Evolutionary conservation across 2,113 vertebrate species (phyloP), one percentile per base, ranked within the genome.

Genomic region (Centrocercus urophasianus): DNA sequence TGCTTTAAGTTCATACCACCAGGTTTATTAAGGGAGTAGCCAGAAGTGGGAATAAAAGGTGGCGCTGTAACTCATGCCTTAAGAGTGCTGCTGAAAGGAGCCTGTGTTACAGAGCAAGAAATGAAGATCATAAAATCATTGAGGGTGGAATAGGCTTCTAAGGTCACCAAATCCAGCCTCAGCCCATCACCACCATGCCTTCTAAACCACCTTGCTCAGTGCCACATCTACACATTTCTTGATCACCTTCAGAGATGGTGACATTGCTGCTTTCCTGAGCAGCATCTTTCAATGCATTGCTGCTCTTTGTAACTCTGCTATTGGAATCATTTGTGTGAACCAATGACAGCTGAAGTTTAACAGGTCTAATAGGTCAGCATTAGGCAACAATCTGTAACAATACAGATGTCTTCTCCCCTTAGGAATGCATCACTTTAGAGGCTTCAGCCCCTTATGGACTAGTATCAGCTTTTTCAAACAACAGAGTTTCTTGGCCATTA

Each of bases 241-340:
- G 27, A 54, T 28, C 52, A 30, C 5, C 27, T 30, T 27, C 15
- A 6, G 27, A 54, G 52, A 28, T 54, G 52, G 5, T 54, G 52
- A 6, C 52, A 30, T 13, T 16, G 12, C 27, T 6, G 15, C 25
- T 54, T 17, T 54, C 52, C 27, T 54, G 52, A 14, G 52, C 52
- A 54, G 52, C 52, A 27, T 54, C 15, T 54, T 54, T 8, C 52
- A 54, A 16, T 54, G 27, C 15, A 30, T 50, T 50, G 48, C 48
- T 25, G 24, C 36, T 61, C 72, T 84, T 79, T 86, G 61, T 34
- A 25, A 43, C 67, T 66, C 73, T 57, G 25, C 67, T 65, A 45
- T 95, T 89, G 93, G 78, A 48, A 63, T 87, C 57, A 25, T 47
- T 93, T 86, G 47, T 64, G 67, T 80, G 87, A 94, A 43, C 25